A percentile compares a stretch with the other conserved stretches of the same genome.
Evolutionary conservation across 2,888 invertebrate genomes (phyloP).

Genomic region (Petrophora chlorosata): DNA sequence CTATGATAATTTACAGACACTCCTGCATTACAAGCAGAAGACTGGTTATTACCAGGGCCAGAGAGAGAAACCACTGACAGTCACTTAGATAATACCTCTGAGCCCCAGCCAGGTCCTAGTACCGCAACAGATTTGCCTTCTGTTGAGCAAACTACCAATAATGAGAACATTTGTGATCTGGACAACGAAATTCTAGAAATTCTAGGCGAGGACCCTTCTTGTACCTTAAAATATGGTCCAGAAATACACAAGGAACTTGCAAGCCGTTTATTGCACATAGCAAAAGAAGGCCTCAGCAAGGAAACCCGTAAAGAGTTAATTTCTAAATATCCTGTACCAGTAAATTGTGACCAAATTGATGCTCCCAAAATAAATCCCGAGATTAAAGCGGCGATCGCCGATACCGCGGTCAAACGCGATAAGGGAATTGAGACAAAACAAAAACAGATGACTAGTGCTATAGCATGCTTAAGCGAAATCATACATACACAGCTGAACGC

Average conservation of each 20-base stretch:
- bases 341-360: background rate
- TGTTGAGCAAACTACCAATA: no score
- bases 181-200: background rate
- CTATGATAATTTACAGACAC: no score
- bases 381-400: background rate
- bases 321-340: background rate
- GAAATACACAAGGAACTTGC: background rate
- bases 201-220: background rate
- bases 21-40: no score
- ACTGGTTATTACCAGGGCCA: no score
- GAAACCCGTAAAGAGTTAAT: background rate
- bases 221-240: background rate
- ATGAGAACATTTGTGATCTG: no score
- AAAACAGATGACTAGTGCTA: background rate
- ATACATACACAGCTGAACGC: background rate
- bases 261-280: background rate
- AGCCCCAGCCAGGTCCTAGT: no score
- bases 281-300: background rate
- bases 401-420: background rate
- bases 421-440: background rate
- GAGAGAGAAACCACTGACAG: no score
- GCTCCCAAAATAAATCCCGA: background rate
- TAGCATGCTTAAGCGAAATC: background rate
- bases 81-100: no score
- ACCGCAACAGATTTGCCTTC: no score